These are phyloP conservation scores for Eumaeus atala DNA, from an alignment of 1,140 invertebrate species.

Conservation along the genomic window DNA sequence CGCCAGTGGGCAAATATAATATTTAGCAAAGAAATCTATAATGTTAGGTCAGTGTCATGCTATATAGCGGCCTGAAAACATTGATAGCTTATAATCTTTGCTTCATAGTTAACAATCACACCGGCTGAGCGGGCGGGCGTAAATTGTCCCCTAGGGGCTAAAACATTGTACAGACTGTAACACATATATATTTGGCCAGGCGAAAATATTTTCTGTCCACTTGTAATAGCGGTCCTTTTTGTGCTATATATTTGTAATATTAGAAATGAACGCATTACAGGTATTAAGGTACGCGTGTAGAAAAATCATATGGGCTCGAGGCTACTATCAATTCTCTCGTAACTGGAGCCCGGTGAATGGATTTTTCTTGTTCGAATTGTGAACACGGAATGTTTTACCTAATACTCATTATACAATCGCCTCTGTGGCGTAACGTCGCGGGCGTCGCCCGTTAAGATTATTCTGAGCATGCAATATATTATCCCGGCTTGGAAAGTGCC, in stretches of 20 bases:
- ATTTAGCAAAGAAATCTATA: conserved; percentile 3
- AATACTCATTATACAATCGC: neutral
- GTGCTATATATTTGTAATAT: neutral
- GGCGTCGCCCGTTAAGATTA: too few relatives aligned
- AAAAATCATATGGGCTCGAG: conserved; percentile 26
- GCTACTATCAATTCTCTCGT: conserved; percentile 17
- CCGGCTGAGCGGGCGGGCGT: conserved; percentile 39
- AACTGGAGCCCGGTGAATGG: conserved; percentile 14
- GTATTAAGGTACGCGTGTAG: conserved; percentile 22
- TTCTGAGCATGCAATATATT: too few relatives aligned
- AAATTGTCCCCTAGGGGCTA: conserved; percentile 57
- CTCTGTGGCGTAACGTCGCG: too few relatives aligned
- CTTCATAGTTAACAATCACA: conserved; percentile 62
- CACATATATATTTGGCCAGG: neutral
- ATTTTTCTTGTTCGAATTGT: conserved; percentile 9
- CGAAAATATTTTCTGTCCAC: neutral
- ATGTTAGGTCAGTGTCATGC: conserved; percentile 18
- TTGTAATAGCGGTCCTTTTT: neutral
- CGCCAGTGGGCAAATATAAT: too few relatives aligned
- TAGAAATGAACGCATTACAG: neutral
- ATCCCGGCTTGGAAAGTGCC: too few relatives aligned
- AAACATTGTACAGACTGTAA: conserved; percentile 7
- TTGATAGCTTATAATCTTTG: conserved; percentile 62
- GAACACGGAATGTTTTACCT: neutral
- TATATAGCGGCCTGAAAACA: conserved; percentile 47